phyloP scores from a whole-genome alignment of 2,113 vertebrate species.

The Podilymbus podiceps region DNA sequence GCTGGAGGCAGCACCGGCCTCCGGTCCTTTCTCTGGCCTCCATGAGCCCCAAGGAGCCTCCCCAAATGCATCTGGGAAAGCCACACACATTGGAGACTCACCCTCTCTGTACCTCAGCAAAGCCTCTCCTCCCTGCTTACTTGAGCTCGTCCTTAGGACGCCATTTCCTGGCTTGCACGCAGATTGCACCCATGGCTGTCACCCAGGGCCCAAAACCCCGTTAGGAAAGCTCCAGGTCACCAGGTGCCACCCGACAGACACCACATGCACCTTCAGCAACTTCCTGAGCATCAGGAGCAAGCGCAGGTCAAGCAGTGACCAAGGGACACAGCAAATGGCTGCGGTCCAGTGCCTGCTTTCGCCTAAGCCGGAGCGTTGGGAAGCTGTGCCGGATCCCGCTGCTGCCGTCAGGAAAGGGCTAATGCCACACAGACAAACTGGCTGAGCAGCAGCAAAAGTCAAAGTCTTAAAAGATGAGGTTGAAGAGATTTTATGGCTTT shows the following conservation, averaged over 20 bases:
- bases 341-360: neutral
- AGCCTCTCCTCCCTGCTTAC: neutral
- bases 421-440: neutral
- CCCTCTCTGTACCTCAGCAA: neutral
- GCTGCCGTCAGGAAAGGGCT: neutral
- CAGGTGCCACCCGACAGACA: neutral
- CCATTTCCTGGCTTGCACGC: neutral
- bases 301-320: neutral
- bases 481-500: neutral
- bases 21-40: neutral
- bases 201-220: neutral
- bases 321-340: accelerated
- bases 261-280: neutral
- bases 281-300: neutral
- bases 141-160: neutral
- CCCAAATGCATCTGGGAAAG: neutral
- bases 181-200: neutral
- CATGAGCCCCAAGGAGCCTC: neutral
- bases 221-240: neutral
- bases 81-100: neutral
- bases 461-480: neutral
- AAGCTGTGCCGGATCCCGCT: neutral
- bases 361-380: neutral
- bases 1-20: neutral
- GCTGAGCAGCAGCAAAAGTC: neutral